A percentile compares a stretch with the other conserved stretches of the same genome.
Evolutionary conservation across 1,140 invertebrate genomes (phyloP).

Genomic region (Trichonephila clavata): DNA sequence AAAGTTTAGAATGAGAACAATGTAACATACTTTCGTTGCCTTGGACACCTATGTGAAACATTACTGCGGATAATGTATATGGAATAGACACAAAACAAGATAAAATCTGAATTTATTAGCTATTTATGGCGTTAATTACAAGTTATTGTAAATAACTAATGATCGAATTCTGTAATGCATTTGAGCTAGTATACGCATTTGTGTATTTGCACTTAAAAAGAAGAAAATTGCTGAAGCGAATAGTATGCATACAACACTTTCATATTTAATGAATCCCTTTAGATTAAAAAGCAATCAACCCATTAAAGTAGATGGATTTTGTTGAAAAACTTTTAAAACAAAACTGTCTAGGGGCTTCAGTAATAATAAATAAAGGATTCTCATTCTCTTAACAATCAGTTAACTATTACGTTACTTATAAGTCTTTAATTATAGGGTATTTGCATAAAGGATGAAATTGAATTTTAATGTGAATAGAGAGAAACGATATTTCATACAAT

Average conservation of each 20-base stretch:
- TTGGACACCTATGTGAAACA: slow-evolving; percentile 3
- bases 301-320: background rate
- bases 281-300: background rate
- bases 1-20: background rate
- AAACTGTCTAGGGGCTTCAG: background rate
- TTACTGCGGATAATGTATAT: background rate
- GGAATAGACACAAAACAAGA: background rate
- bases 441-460: background rate
- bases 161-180: background rate
- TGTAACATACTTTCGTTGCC: background rate
- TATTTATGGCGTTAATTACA: background rate
- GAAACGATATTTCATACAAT: no score
- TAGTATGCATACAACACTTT: background rate
- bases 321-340: background rate
- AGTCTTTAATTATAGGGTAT: background rate
- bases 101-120: background rate
- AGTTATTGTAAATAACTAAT: slow-evolving; percentile 20
- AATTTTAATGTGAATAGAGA: no score
- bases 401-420: no score
- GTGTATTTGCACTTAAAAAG: background rate
- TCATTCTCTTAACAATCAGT: no score
- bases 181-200: background rate
- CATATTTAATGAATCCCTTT: slow-evolving; percentile 4
- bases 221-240: background rate
- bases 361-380: background rate